Base-by-base conservation (phyloP, 2,888 invertebrate genomes). In the Cryptus viduatorius region DNA sequence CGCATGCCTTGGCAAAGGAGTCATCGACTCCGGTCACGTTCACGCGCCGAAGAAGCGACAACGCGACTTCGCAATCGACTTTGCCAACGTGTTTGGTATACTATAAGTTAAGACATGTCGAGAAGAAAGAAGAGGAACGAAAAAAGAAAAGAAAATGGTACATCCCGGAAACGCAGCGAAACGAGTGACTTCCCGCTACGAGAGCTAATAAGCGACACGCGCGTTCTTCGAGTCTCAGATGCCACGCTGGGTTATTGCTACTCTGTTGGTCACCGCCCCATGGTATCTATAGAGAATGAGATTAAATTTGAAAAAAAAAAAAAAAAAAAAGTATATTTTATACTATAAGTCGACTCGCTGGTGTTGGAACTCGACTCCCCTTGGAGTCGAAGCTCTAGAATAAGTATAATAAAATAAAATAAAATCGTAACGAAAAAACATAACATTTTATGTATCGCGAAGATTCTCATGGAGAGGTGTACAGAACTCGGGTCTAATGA, bases 151-250 rank as follows among this genome's bases (percentile, higher is more conserved):
- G 19, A 78, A 82, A 82, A 78, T 67, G 46, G 53, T 78, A 82
- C 82, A 82, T 82, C 82, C 82, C 82, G 82, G 82, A 82, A 82
- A 82, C 68, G 78, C 65, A 72, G 61, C 37, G 67, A 77, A 82
- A 82, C 82, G 78, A 82, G 72, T 56, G 72, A 82, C 72, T 82
- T 78, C 78, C 82, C 82, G 82, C 61, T 48, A 73, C 48, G 72
- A 77, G 77, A 64, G 31, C 71, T 71, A 78, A 82, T 82, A 78
- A 82, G 72, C 67, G 72, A 72, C 82, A 73, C 72, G 77, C 82
- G 72, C 69, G 37, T 76, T 82, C 67, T 71, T 77, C 82, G 12
- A 61, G 31, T 77, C 76, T 46, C 56, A 71, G 56, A 59, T 71
- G 53, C 48, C 19, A 44, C 19, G 19, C 53, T 59, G 46, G 42